Evolutionary conservation across 2,113 vertebrate genomes (phyloP).

Genomic region (Trogon surrucura): DNA sequence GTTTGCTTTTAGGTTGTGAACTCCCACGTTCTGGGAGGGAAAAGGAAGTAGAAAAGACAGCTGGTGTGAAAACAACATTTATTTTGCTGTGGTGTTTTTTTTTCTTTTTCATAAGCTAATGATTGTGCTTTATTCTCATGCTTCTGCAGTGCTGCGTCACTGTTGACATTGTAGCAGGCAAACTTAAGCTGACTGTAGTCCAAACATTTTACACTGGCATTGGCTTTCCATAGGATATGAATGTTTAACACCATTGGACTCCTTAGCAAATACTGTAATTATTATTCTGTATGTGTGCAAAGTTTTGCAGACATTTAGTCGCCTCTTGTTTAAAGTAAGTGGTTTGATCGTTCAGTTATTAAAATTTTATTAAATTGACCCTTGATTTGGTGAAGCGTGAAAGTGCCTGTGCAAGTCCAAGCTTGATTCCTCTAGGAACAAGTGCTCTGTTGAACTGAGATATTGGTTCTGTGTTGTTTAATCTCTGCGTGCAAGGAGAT

Average conservation of each 20-base stretch:
- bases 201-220: background rate
- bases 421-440: background rate
- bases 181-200: background rate
- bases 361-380: background rate
- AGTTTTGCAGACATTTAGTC: background rate
- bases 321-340: background rate
- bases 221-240: background rate
- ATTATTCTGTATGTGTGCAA: background rate
- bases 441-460: background rate
- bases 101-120: background rate
- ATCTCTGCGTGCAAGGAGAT: conserved; percentile 2
- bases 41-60: background rate
- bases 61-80: conserved; percentile 13
- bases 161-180: background rate
- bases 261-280: background rate
- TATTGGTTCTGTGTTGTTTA: conserved; percentile 1
- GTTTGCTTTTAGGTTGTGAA: conserved; percentile 22
- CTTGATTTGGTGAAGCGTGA: background rate
- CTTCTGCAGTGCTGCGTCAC: background rate
- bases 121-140: background rate
- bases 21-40: background rate
- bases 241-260: background rate
- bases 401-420: background rate
- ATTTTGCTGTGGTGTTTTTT: background rate
- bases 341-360: background rate